Evolutionary conservation across 1,140 invertebrate genomes (phyloP), one percentile per base, ranked within the genome.

Genomic region (Acromyrmex echinatior): DNA sequence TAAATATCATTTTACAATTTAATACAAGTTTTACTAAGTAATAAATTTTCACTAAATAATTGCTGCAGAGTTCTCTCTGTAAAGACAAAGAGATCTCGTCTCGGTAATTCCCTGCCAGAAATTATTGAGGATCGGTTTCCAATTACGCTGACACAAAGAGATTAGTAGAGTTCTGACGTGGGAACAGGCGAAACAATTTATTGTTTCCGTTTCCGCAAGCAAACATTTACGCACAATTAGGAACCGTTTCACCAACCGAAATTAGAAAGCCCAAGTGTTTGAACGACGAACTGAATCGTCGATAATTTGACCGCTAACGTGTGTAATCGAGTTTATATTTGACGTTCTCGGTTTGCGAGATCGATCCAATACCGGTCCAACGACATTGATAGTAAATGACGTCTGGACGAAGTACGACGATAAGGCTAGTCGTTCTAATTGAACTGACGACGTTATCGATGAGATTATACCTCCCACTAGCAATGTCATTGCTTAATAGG

Each of bases 341-440:
- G 31, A 45, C 14, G 35, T 21, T 51, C n/a, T 21, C 14, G 14
- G 4, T 10, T 49, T 35, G 25, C 2, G 25, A 79, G 28, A 51
- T 79, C 45, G 39, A 49, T 31, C 2, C 39, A 7, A 81, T 70
- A 58, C 63, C 21, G 21, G 49, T 80, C 51, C 12, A 21, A 79
- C 18, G 39, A n/a, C n/a, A 25, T 45, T 58, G 60, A 35, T 79
- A 45, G 39, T 45, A 45, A 51, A 51, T 45, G 60, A 51, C 35
- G 3, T 25, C 60, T 49, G 49, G 62, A 66, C 28, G 45, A 21
- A 5, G 49, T 63, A n/a, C 12, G 14, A 21, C 21, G 53, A 71
- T 71, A 81, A 71, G 51, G 10, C 65, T 81, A 81, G 71, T 81
- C 53, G 35, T 71, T 25, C 35, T 81, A 81, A 81, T 81, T 58